Evolutionary conservation across 2,888 invertebrate species (phyloP), one percentile per base, ranked within the genome.

Genomic region (Machimus atricapillus): DNA sequence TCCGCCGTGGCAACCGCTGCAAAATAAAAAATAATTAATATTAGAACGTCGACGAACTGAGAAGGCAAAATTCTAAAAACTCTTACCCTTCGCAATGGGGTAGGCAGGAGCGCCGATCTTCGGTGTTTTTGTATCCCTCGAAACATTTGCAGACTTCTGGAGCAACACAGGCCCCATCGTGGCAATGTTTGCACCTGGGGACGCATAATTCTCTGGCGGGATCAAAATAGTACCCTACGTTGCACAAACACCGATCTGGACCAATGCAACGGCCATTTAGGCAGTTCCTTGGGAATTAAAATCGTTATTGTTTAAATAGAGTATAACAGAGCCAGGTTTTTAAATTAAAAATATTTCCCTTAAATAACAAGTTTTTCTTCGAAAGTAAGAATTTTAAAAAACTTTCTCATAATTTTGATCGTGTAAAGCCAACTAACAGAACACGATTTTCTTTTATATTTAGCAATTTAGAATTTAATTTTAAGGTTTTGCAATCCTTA

Each of bases 111-210:
- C 52, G 52, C 7, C 23, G 27, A 12, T 79, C 79, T 16, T 23
- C 58, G 23, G 37, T 37, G 9, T 83, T 58, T 0, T 90, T 90
- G 78, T 91, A 91, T 0, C 94, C 94, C 14, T 90, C 90, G 76
- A 91, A 90, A 88, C 94, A 94, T 34, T 92, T 90, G 76, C 94
- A 94, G 1, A 90, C 90, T 40, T 93, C 91, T 0, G 94, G 94
- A 0, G 90, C 87, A 0, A 90, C 85, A 16, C 92, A 92, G 73
- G 89, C 87, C 0, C 92, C 92, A 79, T 92, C 92, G n/a, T 89
- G 89, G 74, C 92, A 92, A 74, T 90, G 90, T 3, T 86, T 87
- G 86, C 92, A 92, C 1, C 90, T 90, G 14, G 92, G 91, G 40
- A 90, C 89, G 76, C 92, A 92, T 46, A 90, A 90, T 82, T 90